These are phyloP conservation scores for Sinotaia quadrata DNA, from an alignment of 2,888 invertebrate genomes.

Conservation along the genomic window DNA sequence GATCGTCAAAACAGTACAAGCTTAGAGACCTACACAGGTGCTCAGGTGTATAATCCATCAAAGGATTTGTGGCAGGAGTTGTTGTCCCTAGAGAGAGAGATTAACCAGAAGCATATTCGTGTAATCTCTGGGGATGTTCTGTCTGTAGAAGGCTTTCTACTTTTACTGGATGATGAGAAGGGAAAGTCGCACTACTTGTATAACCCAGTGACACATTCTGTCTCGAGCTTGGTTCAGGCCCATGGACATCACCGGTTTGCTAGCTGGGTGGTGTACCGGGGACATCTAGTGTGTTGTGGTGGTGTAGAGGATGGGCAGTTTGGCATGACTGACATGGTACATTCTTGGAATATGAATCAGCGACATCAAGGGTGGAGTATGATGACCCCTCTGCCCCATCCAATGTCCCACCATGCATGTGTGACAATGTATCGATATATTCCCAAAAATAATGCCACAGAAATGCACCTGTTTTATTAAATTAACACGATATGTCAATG, in stretches of 20 bases:
- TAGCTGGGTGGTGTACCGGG: constrained; percentile 26
- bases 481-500: too few relatives aligned
- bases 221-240: constrained; percentile 18
- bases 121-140: constrained; percentile 22
- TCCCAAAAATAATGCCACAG: too few relatives aligned
- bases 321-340: constrained; percentile 32
- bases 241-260: constrained; percentile 34
- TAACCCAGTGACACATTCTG: constrained; percentile 29
- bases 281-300: constrained; percentile 28
- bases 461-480: too few relatives aligned
- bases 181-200: constrained; percentile 30
- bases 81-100: constrained; percentile 17
- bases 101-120: constrained; percentile 9
- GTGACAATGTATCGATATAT: constrained; percentile 13
- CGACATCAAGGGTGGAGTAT: constrained; percentile 15
- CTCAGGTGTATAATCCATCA: constrained; percentile 27
- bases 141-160: constrained; percentile 25
- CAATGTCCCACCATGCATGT: constrained; percentile 24
- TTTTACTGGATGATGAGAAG: constrained; percentile 20
- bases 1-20: not conserved
- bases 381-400: constrained; percentile 23
- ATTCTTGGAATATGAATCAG: constrained; percentile 23
- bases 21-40: constrained; percentile 21
- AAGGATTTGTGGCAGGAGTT: constrained; percentile 31
- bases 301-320: constrained; percentile 24